Conservation (phyloP, 2,797 vertebrate genomes). For the Crocidura indochinensis region DNA sequence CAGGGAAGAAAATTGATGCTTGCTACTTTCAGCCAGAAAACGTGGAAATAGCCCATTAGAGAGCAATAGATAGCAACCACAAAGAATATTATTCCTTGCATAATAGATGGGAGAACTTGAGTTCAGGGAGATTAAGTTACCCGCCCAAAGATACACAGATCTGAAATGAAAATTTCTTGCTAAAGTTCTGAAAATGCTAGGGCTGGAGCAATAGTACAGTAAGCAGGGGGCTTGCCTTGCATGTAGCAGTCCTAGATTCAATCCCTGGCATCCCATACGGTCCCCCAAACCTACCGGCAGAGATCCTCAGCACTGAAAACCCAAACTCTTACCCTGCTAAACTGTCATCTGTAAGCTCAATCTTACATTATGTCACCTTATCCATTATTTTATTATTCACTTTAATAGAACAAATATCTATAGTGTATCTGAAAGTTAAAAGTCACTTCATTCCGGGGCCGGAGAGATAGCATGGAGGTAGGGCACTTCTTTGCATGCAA, state of each 20-base stretch:
- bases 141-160: slow-evolving; percentile 20
- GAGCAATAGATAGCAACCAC: not conserved
- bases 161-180: slow-evolving; percentile 44
- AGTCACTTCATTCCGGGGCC: not conserved
- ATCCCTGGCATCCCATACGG: no score
- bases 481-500: no score
- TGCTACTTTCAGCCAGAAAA: slow-evolving; percentile 12
- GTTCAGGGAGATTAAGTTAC: slow-evolving; percentile 10
- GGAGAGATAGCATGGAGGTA: no score
- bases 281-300: no score
- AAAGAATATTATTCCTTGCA: not conserved
- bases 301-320: not conserved
- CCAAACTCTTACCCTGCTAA: slow-evolving; percentile 19
- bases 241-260: no score
- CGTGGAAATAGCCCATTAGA: not conserved
- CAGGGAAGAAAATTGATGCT: not conserved
- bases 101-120: slow-evolving; percentile 47
- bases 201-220: no score
- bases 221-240: no score
- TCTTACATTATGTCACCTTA: not conserved
- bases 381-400: slow-evolving; percentile 52
- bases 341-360: not conserved
- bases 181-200: slow-evolving; percentile 56
- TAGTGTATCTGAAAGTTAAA: slow-evolving; percentile 23
- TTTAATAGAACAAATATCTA: slow-evolving; percentile 47